phyloP scores from a whole-genome alignment of 2,888 invertebrate genomes.

The Machimus atricapillus region DNA sequence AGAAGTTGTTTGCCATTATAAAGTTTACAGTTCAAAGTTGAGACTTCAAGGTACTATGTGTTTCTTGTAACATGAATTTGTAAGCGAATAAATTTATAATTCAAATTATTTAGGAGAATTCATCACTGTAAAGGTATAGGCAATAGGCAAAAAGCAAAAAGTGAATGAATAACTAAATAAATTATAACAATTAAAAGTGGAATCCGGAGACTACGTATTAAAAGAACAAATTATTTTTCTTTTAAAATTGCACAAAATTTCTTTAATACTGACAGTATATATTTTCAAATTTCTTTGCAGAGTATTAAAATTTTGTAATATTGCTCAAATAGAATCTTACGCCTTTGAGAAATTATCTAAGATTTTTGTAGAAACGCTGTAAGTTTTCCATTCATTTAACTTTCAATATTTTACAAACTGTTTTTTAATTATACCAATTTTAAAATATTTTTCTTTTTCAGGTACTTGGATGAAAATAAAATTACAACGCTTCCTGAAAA shows the following conservation, averaged over 20 bases:
- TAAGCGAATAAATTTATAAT: too few relatives aligned
- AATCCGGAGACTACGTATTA: too few relatives aligned
- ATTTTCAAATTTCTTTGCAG: slow-evolving; percentile 52
- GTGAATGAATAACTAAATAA: too few relatives aligned
- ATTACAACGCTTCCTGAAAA: slow-evolving; percentile 58
- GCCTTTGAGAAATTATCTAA: slow-evolving; percentile 58
- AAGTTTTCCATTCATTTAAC: slow-evolving; percentile 46
- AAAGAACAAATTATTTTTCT: too few relatives aligned
- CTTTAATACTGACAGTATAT: not conserved
- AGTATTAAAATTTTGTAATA: slow-evolving; percentile 62
- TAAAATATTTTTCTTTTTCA: slow-evolving; percentile 50
- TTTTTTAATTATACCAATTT: slow-evolving; percentile 22
- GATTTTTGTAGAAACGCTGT: slow-evolving; percentile 57
- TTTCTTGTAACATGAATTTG: too few relatives aligned
- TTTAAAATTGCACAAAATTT: not conserved
- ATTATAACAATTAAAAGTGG: too few relatives aligned
- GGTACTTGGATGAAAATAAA: slow-evolving; percentile 64
- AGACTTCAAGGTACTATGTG: too few relatives aligned
- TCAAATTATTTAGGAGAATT: too few relatives aligned
- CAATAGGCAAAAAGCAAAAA: too few relatives aligned
- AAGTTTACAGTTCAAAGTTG: too few relatives aligned
- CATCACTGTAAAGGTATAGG: too few relatives aligned
- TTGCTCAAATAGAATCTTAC: slow-evolving; percentile 56
- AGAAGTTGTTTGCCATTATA: too few relatives aligned
- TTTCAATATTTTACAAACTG: not conserved